phyloP scores from a whole-genome alignment of 2,113 vertebrate genomes.

The Gavialis gangeticus region DNA sequence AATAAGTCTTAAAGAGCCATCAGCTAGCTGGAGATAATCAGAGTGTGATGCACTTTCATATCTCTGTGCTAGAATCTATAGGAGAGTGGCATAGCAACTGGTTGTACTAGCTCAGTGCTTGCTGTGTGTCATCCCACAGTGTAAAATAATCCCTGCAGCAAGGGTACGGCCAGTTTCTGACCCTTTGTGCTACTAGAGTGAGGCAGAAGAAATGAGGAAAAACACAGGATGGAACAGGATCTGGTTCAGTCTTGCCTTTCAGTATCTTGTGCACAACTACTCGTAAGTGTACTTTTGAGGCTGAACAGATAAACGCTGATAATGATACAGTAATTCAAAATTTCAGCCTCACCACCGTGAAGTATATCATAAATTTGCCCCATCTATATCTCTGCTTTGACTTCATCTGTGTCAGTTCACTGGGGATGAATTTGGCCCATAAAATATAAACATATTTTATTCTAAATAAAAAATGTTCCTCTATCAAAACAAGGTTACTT shows the following conservation, averaged over 20 bases:
- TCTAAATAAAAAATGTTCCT: not conserved
- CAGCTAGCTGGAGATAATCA: not conserved
- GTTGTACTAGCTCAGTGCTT: not conserved
- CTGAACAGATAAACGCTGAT: not conserved
- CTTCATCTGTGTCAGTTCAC: not conserved
- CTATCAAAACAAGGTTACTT: not conserved
- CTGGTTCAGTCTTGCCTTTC: not conserved
- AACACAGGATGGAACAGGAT: not conserved
- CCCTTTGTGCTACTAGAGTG: not conserved
- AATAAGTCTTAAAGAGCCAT: not conserved
- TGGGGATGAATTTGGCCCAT: not conserved
- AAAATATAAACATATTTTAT: not conserved
- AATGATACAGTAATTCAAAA: not conserved
- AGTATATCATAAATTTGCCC: not conserved
- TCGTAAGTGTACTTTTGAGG: too few species aligned
- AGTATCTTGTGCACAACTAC: not conserved
- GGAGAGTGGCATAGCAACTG: not conserved
- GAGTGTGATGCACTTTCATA: not conserved
- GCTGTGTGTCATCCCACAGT: not conserved
- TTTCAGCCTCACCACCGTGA: rapidly evolving
- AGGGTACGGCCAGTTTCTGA: not conserved
- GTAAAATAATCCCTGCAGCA: not conserved
- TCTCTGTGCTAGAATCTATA: not conserved
- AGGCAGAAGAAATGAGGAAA: not conserved
- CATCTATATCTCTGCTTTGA: not conserved